Evolutionary conservation across 2,888 invertebrate species (phyloP).

Genomic region (Ernsta delagoae): DNA sequence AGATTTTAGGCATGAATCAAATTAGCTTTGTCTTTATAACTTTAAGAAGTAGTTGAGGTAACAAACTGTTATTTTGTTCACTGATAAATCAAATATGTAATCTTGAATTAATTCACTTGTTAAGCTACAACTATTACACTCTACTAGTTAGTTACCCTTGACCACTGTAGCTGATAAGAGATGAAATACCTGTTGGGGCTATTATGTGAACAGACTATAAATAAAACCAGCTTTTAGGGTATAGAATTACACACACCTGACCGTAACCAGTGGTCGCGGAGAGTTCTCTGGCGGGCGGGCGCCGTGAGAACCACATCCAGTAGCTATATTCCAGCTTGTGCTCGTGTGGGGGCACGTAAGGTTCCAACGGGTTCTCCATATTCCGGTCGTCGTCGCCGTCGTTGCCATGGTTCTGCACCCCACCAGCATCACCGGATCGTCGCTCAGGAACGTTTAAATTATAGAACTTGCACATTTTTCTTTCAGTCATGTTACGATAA

Average conservation of each 20-base stretch:
- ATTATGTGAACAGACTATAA: conserved; percentile 9
- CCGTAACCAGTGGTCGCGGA: conserved; percentile 77
- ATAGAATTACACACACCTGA: conserved; percentile 59
- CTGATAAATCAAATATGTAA: too few species aligned
- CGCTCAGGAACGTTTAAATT: conserved; percentile 83
- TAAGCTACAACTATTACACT: too few species aligned
- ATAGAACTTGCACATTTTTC: conserved; percentile 84
- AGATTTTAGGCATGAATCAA: too few species aligned
- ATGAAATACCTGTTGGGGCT: too few species aligned
- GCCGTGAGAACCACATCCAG: conserved; percentile 94
- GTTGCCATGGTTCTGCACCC: conserved; percentile 63
- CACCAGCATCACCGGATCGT: conserved; percentile 68
- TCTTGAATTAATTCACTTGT: too few species aligned
- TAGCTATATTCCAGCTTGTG: conserved; percentile 97
- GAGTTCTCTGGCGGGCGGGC: conserved; percentile 79
- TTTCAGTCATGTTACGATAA: conserved; percentile 83
- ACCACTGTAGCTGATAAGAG: too few species aligned
- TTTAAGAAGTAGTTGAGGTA: too few species aligned
- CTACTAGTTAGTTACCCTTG: too few species aligned
- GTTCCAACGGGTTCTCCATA: conserved; percentile 65
- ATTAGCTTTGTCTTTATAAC: too few species aligned
- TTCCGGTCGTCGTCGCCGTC: conserved; percentile 70
- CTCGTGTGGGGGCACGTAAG: conserved; percentile 90
- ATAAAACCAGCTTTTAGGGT: conserved; percentile 21
- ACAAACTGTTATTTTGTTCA: too few species aligned